Conservation (phyloP, 2,113 vertebrate genomes). For the Sialia sialis region DNA sequence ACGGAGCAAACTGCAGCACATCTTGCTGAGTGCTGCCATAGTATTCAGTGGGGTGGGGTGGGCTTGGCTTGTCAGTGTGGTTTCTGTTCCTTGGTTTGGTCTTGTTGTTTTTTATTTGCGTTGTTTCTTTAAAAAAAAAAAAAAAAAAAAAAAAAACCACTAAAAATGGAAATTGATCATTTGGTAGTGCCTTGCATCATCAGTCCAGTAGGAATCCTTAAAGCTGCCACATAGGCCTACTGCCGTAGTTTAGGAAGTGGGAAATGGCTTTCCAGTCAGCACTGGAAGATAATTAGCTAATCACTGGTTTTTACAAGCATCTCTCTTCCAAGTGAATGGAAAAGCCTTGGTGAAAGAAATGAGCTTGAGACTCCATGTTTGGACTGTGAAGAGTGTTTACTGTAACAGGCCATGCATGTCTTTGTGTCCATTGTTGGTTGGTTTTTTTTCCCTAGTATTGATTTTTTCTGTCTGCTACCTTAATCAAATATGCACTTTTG, state of each 20-base stretch:
- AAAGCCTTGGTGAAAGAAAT: not conserved
- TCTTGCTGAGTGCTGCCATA: not conserved
- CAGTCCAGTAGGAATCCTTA: not conserved
- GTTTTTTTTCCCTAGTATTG: not conserved
- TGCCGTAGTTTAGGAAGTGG: not conserved
- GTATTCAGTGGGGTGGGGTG: not conserved
- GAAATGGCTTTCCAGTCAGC: not conserved
- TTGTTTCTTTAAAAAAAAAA: too few species aligned
- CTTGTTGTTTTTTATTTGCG: too few species aligned
- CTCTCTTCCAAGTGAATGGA: not conserved
- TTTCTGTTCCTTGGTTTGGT: not conserved
- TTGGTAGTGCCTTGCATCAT: not conserved
- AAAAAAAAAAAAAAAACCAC: too few species aligned
- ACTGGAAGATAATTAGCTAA: not conserved
- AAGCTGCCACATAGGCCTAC: not conserved
- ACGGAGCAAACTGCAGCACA: not conserved
- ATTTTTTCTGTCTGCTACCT: not conserved
- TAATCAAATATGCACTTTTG: not conserved
- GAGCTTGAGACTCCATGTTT: not conserved
- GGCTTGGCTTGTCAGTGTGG: too few species aligned
- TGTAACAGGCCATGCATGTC: not conserved
- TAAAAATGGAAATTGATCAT: not conserved
- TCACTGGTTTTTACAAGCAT: not conserved
- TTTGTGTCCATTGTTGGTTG: not conserved
- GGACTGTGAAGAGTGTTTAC: not conserved